Percentiles rank a stretch among this genome's conserved stretches.
Evolutionary conservation across 1,140 invertebrate genomes (phyloP).

Genomic region (Hylyphantes graminicola): DNA sequence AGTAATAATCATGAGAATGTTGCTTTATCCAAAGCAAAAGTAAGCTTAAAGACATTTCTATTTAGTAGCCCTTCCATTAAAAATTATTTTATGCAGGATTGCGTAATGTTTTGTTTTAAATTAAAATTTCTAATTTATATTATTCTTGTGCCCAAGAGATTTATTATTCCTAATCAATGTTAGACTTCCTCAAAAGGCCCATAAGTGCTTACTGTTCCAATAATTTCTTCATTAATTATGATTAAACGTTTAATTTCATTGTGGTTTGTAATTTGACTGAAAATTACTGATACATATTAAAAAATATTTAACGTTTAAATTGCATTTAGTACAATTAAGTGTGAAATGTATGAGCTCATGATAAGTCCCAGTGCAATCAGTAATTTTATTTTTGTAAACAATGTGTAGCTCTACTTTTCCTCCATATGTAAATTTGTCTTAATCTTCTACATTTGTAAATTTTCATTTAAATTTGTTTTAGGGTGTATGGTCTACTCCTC

Average conservation of each 20-base stretch:
- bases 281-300: too few relatives aligned
- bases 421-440: neutral
- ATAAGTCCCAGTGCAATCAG: too few relatives aligned
- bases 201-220: neutral
- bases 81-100: too few relatives aligned
- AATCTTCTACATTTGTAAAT: neutral
- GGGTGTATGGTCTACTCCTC: constrained; percentile 96
- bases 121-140: too few relatives aligned
- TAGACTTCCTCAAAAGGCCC: neutral
- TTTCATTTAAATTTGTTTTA: constrained; percentile 25
- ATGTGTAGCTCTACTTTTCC: neutral
- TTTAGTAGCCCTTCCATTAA: too few relatives aligned
- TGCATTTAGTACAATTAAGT: too few relatives aligned
- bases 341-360: too few relatives aligned
- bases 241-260: neutral
- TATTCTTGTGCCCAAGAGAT: too few relatives aligned
- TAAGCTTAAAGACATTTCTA: neutral
- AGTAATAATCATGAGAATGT: constrained; percentile 98
- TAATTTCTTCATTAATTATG: neutral
- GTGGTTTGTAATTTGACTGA: too few relatives aligned
- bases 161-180: neutral
- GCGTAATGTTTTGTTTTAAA: too few relatives aligned
- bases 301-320: too few relatives aligned
- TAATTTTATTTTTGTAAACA: neutral
- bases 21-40: constrained; percentile 89